Conservation (phyloP, 2,113 vertebrate species). For the Bos javanicus region DNA sequence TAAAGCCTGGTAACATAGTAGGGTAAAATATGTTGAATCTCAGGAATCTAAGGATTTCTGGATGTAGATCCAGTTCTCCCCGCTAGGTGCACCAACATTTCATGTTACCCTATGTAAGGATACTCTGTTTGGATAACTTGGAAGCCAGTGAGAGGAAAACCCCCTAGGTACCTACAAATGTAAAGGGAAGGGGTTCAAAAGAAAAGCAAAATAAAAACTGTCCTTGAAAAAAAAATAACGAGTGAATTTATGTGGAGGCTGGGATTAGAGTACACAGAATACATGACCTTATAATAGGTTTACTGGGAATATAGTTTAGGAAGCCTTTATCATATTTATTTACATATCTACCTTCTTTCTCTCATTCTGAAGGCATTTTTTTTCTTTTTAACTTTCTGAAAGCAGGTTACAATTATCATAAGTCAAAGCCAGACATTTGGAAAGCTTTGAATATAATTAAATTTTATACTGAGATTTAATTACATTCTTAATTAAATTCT, state of each 20-base stretch:
- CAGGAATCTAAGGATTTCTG: neutral
- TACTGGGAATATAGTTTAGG: neutral
- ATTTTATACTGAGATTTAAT: slow-evolving; percentile 11
- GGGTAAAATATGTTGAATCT: neutral
- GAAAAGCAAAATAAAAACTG: neutral
- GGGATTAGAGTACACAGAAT: neutral
- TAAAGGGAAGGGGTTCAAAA: neutral
- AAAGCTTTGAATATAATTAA: slow-evolving; percentile 15
- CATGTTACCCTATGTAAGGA: neutral
- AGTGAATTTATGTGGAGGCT: neutral
- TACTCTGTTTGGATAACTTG: neutral
- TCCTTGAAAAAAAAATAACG: neutral
- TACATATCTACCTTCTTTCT: neutral
- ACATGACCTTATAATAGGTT: neutral
- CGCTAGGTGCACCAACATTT: neutral
- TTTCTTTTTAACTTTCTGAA: neutral
- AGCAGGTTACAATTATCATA: neutral
- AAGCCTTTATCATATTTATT: neutral
- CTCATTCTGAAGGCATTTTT: neutral
- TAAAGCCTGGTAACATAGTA: neutral
- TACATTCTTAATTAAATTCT: slow-evolving; percentile 34
- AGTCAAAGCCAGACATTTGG: slow-evolving; percentile 24
- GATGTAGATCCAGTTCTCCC: neutral
- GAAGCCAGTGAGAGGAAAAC: neutral
- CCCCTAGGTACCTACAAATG: neutral